phyloP scores from a whole-genome alignment of 2,888 invertebrate genomes.

The Trichopria drosophilae region DNA sequence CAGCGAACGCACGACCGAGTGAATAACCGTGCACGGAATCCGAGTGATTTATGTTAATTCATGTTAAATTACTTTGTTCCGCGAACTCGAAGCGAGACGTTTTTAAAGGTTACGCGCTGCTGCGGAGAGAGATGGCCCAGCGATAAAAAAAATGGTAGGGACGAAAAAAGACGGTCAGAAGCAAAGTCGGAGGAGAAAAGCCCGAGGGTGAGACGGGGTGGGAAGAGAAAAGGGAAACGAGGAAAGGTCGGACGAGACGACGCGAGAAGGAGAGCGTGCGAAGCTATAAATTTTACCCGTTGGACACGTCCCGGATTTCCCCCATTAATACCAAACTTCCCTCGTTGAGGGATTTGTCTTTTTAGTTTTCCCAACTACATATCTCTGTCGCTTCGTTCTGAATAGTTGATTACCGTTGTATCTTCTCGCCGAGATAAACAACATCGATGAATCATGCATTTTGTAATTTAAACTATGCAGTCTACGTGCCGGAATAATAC shows the following conservation, averaged over 20 bases:
- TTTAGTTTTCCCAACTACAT: constrained; percentile 19
- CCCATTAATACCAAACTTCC: constrained; percentile 48
- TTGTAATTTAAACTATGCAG: background rate
- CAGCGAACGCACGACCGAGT: constrained; percentile 21
- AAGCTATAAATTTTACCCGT: constrained; percentile 42
- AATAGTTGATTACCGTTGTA: constrained; percentile 32
- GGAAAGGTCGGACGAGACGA: constrained; percentile 14
- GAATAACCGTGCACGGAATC: constrained; percentile 27
- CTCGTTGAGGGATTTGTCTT: constrained; percentile 36
- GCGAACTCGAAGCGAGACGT: constrained; percentile 33
- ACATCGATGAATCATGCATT: background rate
- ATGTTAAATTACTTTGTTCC: constrained; percentile 48
- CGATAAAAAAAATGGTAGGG: too few relatives aligned
- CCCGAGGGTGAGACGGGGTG: background rate
- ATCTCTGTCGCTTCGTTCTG: constrained; percentile 17
- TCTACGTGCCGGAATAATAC: background rate
- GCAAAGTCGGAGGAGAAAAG: background rate
- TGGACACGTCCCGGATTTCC: constrained; percentile 47
- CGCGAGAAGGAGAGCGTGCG: constrained; percentile 19
- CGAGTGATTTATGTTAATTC: constrained; percentile 49
- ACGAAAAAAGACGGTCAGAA: background rate
- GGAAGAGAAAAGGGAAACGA: constrained; percentile 21
- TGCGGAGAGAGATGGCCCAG: too few relatives aligned
- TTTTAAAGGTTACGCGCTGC: constrained; percentile 39
- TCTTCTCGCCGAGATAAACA: constrained; percentile 6